Conservation (phyloP, 2,113 vertebrate genomes). For the human region GRCh38 chr2:72862501-72863000, state of each 20-base stretch:
- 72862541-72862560: neutral
- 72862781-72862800: too few species aligned
- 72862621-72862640: neutral
- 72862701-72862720: slow-evolving; percentile 6
- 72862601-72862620: neutral
- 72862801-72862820: too few species aligned
- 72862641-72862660: fast-evolving
- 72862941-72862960: neutral
- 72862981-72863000: neutral
- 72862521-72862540: neutral
- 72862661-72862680: fast-evolving
- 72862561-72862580: fast-evolving
- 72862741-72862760: neutral
- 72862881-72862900: neutral
- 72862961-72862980: neutral
- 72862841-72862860: neutral
- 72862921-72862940: neutral
- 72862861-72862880: neutral
- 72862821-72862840: fast-evolving
- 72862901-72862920: neutral
- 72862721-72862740: neutral
- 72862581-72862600: neutral
- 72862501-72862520: neutral
- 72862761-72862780: fast-evolving
- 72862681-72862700: neutral